Evolutionary conservation across 2,888 invertebrate genomes (phyloP), one percentile per base, ranked within the genome.

Genomic region (Cephus spinipes): DNA sequence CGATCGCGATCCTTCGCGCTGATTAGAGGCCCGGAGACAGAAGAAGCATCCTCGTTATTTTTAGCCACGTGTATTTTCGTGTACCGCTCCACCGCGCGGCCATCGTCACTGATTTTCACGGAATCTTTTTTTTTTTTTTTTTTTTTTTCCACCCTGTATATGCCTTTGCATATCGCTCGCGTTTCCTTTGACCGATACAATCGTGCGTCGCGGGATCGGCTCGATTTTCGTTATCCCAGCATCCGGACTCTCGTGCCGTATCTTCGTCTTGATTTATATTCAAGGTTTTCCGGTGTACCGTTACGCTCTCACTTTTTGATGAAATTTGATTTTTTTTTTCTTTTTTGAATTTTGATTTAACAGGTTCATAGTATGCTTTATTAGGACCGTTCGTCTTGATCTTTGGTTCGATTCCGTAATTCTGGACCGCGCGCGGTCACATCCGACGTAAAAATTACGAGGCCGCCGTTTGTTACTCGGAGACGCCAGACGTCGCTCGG

Each of bases 1-100:
- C 78, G 78, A 78, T 78, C 78, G 78, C 78, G 78, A 78, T 78
- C 78, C 78, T 78, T 78, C 69, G 75, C 73, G 78, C 78, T 76
- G 78, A 78, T 78, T 76, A 78, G 78, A 76, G n/a, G 34, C 69
- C 78, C 78, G 78, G 78, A 75, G 78, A 78, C 78, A 78, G 78
- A 78, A 78, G 76, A 55, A 55, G 23, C 55, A 76, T 69, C 73
- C 73, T 76, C 32, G 71, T 75, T 78, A 78, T 78, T 78, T 78
- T 78, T 78, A 78, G 78, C 78, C 35, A 32, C 36, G 75, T 78
- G 71, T 78, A 78, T 78, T 78, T 78, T 75, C 75, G 75, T 32
- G 40, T 55, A 55, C 55, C 75, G n/a, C 71, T 78, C 76, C n/a
- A n/a, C n/a, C 78, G 34, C 34, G 34, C 34, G 78, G 76, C 78